Evolutionary conservation across 92 coral and sea anemone species (phyloP), one percentile per base, ranked within the genome.

Genomic region (Paramuricea clavata): DNA sequence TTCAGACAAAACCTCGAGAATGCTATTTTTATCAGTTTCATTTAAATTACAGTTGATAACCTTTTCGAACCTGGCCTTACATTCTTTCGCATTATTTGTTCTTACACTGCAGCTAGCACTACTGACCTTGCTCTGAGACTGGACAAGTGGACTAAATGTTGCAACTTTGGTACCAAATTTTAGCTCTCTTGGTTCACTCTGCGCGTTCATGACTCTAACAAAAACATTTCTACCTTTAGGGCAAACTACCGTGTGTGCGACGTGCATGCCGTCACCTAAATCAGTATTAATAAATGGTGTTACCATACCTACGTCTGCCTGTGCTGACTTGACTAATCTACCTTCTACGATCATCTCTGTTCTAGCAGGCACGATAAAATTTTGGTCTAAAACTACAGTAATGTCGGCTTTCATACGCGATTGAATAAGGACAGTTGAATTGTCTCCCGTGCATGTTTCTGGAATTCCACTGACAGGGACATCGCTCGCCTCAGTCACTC

Each of bases 291-390:
- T 59, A 49, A 61, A 28, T 61, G 89, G 85, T 12, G 56, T 1
- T 5, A 76, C 30, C 89, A 85, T 85, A 69, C 89, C 89, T 57
- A 76, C 65, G 9, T 49, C 71, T 17, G 88, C 47, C 44, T 57
- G 3, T 23, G 54, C 2, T 25, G 34, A 65, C 52, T 68, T 65
- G 13, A 52, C 50, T 41, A 47, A 22, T 27, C 87, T 85, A 12
- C 89, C 89, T 30, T 34, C 36, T 25, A 85, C 72, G 8, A 75
- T 75, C 89, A 85, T 85, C 43, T 85, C 89, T 15, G 75, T 85
- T 43, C 89, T 85, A 39, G 84, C 75, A 16, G 89, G 89, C 30
- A 85, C 36, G 25, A 75, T 62, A 1, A 76, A 52, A 43, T 13
- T 75, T 4, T 75, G 73, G 31, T 50, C 83, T 32, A 85, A 33